Conservation (phyloP, 2,113 vertebrate genomes). For the Helogale parvula region DNA sequence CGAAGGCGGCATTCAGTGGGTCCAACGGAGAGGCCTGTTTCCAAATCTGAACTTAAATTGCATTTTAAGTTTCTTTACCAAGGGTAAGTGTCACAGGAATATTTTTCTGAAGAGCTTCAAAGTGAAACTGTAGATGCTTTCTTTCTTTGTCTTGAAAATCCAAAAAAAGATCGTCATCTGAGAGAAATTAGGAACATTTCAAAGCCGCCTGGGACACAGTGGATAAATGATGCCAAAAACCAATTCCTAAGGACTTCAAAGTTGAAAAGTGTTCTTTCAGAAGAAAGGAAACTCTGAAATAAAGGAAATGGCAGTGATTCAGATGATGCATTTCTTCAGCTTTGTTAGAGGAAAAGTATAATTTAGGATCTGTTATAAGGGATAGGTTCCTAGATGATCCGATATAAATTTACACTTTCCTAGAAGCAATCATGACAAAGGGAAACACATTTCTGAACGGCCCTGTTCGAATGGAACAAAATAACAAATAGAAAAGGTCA, state of each 20-base stretch:
- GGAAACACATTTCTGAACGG: not conserved
- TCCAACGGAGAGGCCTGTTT: not conserved
- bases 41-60: slow-evolving; percentile 52
- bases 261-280: slow-evolving; percentile 56
- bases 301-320: slow-evolving; percentile 33
- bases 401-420: not conserved
- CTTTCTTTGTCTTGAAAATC: slow-evolving; percentile 68
- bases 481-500: not conserved
- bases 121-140: slow-evolving; percentile 65
- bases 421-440: not conserved
- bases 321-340: not conserved
- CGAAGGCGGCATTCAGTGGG: not conserved
- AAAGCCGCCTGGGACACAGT: slow-evolving; percentile 59
- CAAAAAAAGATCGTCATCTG: slow-evolving; percentile 58
- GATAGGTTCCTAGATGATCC: not conserved
- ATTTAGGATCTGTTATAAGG: not conserved
- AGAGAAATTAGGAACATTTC: slow-evolving; percentile 63
- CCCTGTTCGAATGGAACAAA: not conserved
- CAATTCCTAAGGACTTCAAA: slow-evolving; percentile 71
- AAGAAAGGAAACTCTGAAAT: slow-evolving; percentile 61
- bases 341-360: slow-evolving; percentile 19
- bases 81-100: slow-evolving; percentile 24
- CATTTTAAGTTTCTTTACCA: slow-evolving; percentile 57
- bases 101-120: slow-evolving; percentile 67
- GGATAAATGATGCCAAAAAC: slow-evolving; percentile 61